Evolutionary conservation across 1,140 invertebrate genomes (phyloP).

Genomic region (Drosophila pseudoobscura): DNA sequence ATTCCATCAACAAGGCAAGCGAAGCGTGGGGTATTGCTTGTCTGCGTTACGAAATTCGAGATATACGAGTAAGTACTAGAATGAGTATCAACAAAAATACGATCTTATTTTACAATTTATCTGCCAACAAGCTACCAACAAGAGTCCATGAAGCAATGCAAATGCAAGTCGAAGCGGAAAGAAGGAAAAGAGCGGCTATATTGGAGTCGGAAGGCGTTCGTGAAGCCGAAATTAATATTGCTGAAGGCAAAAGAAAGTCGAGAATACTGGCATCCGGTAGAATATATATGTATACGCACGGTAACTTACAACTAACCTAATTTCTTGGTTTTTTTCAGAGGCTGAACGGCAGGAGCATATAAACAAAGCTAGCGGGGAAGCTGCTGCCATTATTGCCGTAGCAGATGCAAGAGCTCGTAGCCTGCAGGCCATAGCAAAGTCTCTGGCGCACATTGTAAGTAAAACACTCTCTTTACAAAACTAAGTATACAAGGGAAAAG

Average conservation of each 20-base stretch:
- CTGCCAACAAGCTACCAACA: conserved; percentile 86
- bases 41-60: conserved; percentile 96
- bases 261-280: conserved; percentile 96
- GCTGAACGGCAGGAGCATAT: conserved; percentile 94
- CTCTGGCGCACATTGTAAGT: conserved; percentile 86
- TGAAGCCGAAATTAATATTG: conserved; percentile 98
- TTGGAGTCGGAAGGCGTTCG: conserved; percentile 97
- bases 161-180: conserved; percentile 99
- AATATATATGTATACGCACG: not conserved
- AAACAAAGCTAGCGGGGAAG: conserved; percentile 94
- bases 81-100: not conserved
- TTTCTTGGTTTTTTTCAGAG: conserved; percentile 84
- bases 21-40: conserved; percentile 99
- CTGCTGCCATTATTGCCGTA: conserved; percentile 92
- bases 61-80: conserved; percentile 87
- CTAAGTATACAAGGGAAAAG: not conserved
- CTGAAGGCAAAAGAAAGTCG: conserved; percentile 96
- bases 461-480: not conserved
- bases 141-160: conserved; percentile 99
- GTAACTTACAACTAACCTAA: not conserved
- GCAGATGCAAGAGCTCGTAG: conserved; percentile 93
- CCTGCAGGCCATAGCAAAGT: conserved; percentile 89
- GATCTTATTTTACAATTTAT: not conserved
- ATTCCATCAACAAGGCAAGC: conserved; percentile 98
- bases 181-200: conserved; percentile 97